Evolutionary conservation across 1,140 invertebrate species (phyloP).

Genomic region (Aphis craccivora): DNA sequence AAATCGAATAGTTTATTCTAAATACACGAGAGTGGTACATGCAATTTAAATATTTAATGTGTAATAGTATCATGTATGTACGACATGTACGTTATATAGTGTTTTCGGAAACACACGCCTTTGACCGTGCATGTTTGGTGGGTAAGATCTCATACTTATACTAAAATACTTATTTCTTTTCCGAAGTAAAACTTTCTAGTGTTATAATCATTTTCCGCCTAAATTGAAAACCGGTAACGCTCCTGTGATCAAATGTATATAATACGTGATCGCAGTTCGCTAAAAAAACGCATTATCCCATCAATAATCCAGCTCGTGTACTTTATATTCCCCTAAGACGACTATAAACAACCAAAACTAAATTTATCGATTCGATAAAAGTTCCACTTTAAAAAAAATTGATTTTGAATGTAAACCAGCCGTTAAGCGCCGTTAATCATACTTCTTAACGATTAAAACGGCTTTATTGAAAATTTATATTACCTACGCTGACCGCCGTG

Average conservation of each 20-base stretch:
- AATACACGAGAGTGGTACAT: not conserved
- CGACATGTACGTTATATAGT: not conserved
- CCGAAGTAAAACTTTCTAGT: conserved; percentile 7
- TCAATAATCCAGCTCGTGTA: not conserved
- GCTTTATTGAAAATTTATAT: not conserved
- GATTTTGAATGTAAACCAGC: not conserved
- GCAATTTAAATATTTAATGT: not conserved
- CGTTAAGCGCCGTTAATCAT: not conserved
- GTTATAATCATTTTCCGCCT: not conserved
- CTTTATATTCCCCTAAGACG: conserved; percentile 28
- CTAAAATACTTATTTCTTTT: not conserved
- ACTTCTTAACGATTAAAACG: not conserved
- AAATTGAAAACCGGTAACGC: conserved; percentile 47
- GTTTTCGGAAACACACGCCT: not conserved
- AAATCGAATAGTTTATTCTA: conserved; percentile 16
- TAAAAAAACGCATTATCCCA: not conserved
- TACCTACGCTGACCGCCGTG: not conserved
- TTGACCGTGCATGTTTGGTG: not conserved
- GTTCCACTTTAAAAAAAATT: not conserved
- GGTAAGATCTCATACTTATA: conserved; percentile 23
- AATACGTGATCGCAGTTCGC: conserved; percentile 37
- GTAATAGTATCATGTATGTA: not conserved
- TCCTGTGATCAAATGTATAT: conserved; percentile 40
- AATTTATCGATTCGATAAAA: conserved; percentile 29
- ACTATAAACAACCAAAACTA: not conserved